These are phyloP conservation scores for Abramis brama DNA, from an alignment of 2,113 vertebrate genomes.

Conservation along the genomic window DNA sequence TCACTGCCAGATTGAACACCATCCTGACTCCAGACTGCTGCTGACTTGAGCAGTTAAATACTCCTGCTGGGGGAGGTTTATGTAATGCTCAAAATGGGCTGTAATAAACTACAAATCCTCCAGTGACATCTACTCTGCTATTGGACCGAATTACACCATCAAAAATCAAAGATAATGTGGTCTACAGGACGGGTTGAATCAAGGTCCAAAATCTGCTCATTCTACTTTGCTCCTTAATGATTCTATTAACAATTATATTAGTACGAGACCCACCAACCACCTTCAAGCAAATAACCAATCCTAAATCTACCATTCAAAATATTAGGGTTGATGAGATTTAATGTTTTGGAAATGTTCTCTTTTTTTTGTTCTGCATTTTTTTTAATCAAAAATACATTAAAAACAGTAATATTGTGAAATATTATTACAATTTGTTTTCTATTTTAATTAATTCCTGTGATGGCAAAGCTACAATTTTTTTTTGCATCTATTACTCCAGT, in stretches of 20 bases:
- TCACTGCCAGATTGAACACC: slow-evolving; percentile 12
- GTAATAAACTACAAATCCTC: not conserved
- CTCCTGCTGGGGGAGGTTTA: not conserved
- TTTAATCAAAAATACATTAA: not conserved
- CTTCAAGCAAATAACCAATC: too few species aligned
- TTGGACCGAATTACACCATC: not conserved
- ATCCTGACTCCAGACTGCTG: not conserved
- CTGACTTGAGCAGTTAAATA: not conserved
- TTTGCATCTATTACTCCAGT: too few species aligned
- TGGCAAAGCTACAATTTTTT: too few species aligned
- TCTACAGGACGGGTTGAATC: not conserved
- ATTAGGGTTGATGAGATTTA: not conserved
- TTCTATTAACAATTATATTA: too few species aligned
- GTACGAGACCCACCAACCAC: too few species aligned
- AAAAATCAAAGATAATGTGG: not conserved
- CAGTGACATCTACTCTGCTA: not conserved
- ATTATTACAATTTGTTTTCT: too few species aligned
- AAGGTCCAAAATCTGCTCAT: not conserved
- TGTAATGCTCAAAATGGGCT: slow-evolving; percentile 4
- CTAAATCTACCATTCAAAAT: too few species aligned
- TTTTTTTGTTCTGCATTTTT: too few species aligned
- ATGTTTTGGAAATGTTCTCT: too few species aligned
- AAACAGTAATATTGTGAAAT: not conserved
- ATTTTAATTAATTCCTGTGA: too few species aligned
- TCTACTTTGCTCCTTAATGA: not conserved